phyloP scores from a whole-genome alignment of 2,888 invertebrate species.

The Melipona beecheii region DNA sequence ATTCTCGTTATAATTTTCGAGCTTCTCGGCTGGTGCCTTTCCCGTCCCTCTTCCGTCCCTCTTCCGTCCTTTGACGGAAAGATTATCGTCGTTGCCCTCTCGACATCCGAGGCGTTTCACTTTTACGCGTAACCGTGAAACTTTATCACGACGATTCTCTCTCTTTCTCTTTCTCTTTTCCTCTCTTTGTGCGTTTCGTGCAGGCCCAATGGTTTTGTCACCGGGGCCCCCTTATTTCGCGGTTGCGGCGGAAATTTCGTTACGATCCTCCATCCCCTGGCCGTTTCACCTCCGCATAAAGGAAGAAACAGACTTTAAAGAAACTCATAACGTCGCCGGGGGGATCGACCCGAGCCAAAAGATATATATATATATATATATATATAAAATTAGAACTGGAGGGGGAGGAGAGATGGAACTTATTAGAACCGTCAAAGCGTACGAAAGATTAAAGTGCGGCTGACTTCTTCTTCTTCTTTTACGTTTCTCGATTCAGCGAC shows the following conservation, averaged over 20 bases:
- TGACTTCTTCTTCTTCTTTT: conserved; percentile 38
- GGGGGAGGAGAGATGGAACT: conserved; percentile 33
- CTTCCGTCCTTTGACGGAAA: background rate
- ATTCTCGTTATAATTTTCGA: conserved; percentile 21
- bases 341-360: conserved; percentile 11
- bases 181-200: conserved; percentile 11
- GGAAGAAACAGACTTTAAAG: conserved; percentile 47
- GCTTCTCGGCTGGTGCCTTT: background rate
- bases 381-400: conserved; percentile 50
- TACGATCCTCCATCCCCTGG: background rate
- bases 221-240: conserved; percentile 28
- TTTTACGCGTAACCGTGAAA: conserved; percentile 56
- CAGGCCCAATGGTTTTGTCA: background rate
- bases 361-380: background rate
- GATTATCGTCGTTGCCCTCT: conserved; percentile 7
- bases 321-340: conserved; percentile 53
- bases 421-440: conserved; percentile 67
- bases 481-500: conserved; percentile 51
- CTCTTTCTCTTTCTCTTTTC: too few species aligned
- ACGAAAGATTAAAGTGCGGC: conserved; percentile 61
- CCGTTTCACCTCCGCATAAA: conserved; percentile 33
- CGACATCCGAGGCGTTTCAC: conserved; percentile 9
- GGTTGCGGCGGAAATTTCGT: conserved; percentile 50
- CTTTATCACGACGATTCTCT: conserved; percentile 41
- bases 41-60: background rate